Evolutionary conservation across 2,888 invertebrate species (phyloP).

Genomic region (Tetrapedia diversipes): DNA sequence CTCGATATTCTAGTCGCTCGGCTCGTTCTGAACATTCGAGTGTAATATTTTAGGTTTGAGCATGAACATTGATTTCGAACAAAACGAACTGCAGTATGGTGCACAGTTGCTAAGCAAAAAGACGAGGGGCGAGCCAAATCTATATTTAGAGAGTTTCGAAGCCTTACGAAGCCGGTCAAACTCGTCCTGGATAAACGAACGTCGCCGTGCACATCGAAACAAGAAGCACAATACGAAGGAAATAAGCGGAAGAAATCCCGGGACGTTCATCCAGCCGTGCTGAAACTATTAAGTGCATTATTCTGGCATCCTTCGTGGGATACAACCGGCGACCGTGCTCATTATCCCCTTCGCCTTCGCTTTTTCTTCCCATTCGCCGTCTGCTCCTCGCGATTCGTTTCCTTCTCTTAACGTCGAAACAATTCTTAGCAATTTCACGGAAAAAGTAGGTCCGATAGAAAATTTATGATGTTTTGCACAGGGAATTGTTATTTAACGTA

Average conservation of each 20-base stretch:
- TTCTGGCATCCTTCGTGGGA: background rate
- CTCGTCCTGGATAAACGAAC: slow-evolving; percentile 25
- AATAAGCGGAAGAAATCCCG: slow-evolving; percentile 15
- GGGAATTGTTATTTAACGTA: no score
- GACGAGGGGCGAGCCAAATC: slow-evolving; percentile 2
- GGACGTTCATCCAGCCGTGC: background rate
- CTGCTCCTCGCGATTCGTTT: background rate
- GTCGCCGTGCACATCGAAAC: slow-evolving; percentile 27
- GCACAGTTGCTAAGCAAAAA: slow-evolving; percentile 1
- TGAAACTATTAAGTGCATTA: slow-evolving; percentile 10
- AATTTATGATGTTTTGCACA: no score
- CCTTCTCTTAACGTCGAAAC: background rate
- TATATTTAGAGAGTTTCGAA: slow-evolving; percentile 14
- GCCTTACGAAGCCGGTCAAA: slow-evolving; percentile 38
- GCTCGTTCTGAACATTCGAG: no score
- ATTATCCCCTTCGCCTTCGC: background rate
- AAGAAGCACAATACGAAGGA: slow-evolving; percentile 23
- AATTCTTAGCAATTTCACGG: no score
- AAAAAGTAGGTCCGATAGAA: no score
- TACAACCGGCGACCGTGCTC: background rate
- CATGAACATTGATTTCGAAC: no score
- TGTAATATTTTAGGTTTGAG: no score
- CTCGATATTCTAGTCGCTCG: no score
- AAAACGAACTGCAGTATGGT: no score
- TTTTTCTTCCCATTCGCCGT: background rate